Base-by-base conservation (phyloP, 2,113 vertebrate genomes). In the Ptilonorhynchus violaceus region DNA sequence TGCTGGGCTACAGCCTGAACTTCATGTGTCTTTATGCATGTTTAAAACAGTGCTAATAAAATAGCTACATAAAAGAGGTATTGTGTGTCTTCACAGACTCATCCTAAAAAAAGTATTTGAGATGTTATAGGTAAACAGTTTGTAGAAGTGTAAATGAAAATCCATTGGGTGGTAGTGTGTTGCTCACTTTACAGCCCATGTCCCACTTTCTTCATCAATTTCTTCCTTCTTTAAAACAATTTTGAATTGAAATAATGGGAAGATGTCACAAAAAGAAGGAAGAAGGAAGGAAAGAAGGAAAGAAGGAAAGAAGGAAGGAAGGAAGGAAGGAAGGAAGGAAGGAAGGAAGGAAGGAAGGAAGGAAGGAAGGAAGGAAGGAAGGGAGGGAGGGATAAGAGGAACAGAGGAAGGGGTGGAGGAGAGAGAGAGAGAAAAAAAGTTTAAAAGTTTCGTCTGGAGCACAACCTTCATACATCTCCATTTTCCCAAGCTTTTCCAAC, bases 301-400 rank as follows among this genome's bases (percentile, higher is more conserved):
- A 7, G 10, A 17, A 13, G 19, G 5, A 20, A 11, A 4, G 0
- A 9, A 12, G 9, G 49, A 28, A 35, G 19, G 16, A 12, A 55
- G 13, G 7, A 10, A 8, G 5, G 20, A 16, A 16, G 16, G 15
- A 25, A 10, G 11, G 6, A 35, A 15, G 11, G 23, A 25, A 35
- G 6, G 10, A 9, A 2, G 4, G 5, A 22, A 16, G 11, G 17
- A 6, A 9, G 10, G 10, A 15, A 15, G 15, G 5, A 18, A 6
- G 18, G 6, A 12, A 8, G 17, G 3, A 4, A 21, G 20, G 5
- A 2, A 30, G 15, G 44, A 17, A 44, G 18, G 44, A 44, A 44
- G 18, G 46, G 20, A 46, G 19, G 46, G 19, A 46, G 19, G 46
- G 19, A 46, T 25, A 19, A 44, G 27, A 24, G 9, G 37, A 15